These are phyloP conservation scores for Metopolophium dirhodum DNA, from an alignment of 1,140 invertebrate genomes.

Conservation along the genomic window DNA sequence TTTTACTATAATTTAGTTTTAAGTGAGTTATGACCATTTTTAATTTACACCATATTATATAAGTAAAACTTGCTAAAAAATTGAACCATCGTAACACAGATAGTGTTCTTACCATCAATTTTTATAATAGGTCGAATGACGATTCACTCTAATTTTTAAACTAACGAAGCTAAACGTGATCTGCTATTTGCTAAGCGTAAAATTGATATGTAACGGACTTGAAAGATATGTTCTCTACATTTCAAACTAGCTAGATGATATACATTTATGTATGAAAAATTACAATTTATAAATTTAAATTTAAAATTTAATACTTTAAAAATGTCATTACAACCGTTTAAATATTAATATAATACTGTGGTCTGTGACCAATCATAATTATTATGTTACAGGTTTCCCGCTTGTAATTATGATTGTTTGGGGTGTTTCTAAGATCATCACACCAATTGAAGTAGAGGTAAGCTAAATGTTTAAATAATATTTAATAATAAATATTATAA, in stretches of 20 bases:
- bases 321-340: background rate
- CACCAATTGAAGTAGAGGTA: slow-evolving; percentile 60
- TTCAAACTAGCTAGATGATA: background rate
- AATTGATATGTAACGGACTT: too few species aligned
- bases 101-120: too few species aligned
- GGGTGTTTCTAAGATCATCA: slow-evolving; percentile 69
- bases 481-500: background rate
- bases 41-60: too few species aligned
- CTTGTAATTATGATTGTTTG: slow-evolving; percentile 72
- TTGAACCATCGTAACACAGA: too few species aligned
- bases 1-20: too few species aligned
- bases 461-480: background rate
- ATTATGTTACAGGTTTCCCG: slow-evolving; percentile 69
- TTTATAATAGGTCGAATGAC: too few species aligned
- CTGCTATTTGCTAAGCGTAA: too few species aligned
- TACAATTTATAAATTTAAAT: background rate
- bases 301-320: too few species aligned
- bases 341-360: background rate
- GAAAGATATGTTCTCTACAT: background rate
- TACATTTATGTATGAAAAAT: background rate
- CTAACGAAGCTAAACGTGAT: too few species aligned
- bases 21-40: too few species aligned
- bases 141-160: too few species aligned
- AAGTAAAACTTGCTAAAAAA: too few species aligned
- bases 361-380: background rate